phyloP scores from a whole-genome alignment of 2,888 invertebrate genomes.

The Tipula unca region DNA sequence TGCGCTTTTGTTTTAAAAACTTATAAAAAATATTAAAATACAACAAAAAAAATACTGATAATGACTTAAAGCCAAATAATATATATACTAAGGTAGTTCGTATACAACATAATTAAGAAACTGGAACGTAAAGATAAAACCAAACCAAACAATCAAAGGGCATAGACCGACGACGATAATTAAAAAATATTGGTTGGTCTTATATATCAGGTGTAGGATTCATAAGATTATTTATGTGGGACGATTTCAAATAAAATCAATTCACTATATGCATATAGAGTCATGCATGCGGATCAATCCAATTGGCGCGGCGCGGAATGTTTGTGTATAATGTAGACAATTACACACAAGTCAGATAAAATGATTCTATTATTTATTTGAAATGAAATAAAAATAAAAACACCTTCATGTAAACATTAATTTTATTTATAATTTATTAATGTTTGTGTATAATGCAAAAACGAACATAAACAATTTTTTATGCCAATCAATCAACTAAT shows the following conservation, averaged over 20 bases:
- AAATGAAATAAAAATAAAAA: too few relatives aligned
- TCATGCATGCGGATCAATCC: neutral
- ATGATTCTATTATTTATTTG: neutral
- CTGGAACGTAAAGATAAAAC: neutral
- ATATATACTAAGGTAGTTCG: neutral
- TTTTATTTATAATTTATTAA: neutral
- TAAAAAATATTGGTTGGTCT: too few relatives aligned
- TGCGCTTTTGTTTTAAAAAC: neutral
- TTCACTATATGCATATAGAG: neutral
- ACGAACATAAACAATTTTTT: neutral
- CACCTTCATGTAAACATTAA: neutral
- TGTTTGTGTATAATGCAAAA: neutral
- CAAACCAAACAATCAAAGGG: neutral
- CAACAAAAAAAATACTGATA: neutral
- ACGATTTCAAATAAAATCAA: neutral
- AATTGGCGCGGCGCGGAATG: too few relatives aligned
- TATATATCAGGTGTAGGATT: too few relatives aligned
- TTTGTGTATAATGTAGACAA: neutral
- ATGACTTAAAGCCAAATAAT: neutral
- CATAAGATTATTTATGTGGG: neutral
- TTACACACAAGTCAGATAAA: neutral
- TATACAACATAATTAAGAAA: conserved; percentile 9
- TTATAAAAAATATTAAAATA: too few relatives aligned
- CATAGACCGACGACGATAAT: neutral
- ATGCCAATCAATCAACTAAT: neutral